Conservation (phyloP, 1,140 invertebrate genomes). For the Drosophila persimilis region DNA sequence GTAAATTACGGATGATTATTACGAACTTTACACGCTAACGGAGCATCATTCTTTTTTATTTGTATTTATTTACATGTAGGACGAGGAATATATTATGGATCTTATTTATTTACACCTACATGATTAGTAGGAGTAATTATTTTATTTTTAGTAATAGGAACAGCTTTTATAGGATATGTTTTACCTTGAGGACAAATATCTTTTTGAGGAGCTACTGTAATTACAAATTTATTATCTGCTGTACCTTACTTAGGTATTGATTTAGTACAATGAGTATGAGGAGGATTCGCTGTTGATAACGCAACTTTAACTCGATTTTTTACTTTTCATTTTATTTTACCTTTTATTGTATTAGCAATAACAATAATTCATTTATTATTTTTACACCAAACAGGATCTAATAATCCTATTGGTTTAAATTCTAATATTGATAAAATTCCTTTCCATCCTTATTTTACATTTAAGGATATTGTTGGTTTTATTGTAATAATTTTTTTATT, state of each 20-base stretch:
- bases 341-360: no score
- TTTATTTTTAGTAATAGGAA: slow-evolving; percentile 86
- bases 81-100: slow-evolving; percentile 38
- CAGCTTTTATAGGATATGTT: slow-evolving; percentile 84
- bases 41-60: slow-evolving; percentile 85
- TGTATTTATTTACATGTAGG: slow-evolving; percentile 52
- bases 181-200: slow-evolving; percentile 87
- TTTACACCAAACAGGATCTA: slow-evolving; percentile 86
- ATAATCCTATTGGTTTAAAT: slow-evolving; percentile 86
- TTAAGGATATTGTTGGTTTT: slow-evolving; percentile 19
- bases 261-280: slow-evolving; percentile 87
- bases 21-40: slow-evolving; percentile 85
- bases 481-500: no score
- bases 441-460: slow-evolving; percentile 86
- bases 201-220: slow-evolving; percentile 89
- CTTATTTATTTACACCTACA: slow-evolving; percentile 27
- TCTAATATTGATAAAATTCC: slow-evolving; percentile 86
- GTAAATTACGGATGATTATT: slow-evolving; percentile 85
- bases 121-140: slow-evolving; percentile 85
- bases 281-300: slow-evolving; percentile 88
- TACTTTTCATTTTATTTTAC: slow-evolving; percentile 66
- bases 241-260: slow-evolving; percentile 86
- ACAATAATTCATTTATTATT: no score
- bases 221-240: slow-evolving; percentile 88
- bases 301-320: slow-evolving; percentile 84